Evolutionary conservation across 23 tunicate genomes (phyloP).

Genomic region (Diplosoma virens): DNA sequence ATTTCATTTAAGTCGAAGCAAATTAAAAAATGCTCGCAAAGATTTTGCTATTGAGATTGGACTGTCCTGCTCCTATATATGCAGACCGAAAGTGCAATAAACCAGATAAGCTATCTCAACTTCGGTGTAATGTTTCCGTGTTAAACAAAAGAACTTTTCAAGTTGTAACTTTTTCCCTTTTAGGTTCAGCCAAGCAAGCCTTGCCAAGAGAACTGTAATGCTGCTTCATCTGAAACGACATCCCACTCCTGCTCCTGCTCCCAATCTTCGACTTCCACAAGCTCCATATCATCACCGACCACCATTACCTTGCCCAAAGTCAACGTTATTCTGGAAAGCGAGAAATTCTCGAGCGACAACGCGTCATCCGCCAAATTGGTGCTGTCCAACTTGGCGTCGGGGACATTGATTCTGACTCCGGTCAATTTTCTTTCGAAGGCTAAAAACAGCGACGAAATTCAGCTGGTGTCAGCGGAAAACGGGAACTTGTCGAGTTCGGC

Average conservation of each 20-base stretch:
- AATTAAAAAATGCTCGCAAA: no score
- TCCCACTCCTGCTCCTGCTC: constrained; percentile 1
- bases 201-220: no score
- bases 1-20: no score
- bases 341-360: neutral
- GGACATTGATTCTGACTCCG: constrained; percentile 31
- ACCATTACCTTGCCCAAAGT: constrained; percentile 10
- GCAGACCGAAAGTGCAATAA: no score
- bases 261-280: constrained; percentile 1
- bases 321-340: constrained; percentile 9
- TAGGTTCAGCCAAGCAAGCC: no score
- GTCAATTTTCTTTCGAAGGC: neutral
- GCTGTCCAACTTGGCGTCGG: constrained; percentile 28
- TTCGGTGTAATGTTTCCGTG: no score
- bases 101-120: no score
- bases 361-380: constrained; percentile 26
- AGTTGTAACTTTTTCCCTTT: no score
- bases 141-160: no score
- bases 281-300: neutral
- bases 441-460: neutral
- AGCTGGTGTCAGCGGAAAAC: neutral
- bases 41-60: no score
- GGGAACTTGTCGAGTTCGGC: neutral
- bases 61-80: no score
- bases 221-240: no score